These are phyloP conservation scores for Hiodon alosoides DNA, from an alignment of 2,113 vertebrate genomes.

Conservation along the genomic window DNA sequence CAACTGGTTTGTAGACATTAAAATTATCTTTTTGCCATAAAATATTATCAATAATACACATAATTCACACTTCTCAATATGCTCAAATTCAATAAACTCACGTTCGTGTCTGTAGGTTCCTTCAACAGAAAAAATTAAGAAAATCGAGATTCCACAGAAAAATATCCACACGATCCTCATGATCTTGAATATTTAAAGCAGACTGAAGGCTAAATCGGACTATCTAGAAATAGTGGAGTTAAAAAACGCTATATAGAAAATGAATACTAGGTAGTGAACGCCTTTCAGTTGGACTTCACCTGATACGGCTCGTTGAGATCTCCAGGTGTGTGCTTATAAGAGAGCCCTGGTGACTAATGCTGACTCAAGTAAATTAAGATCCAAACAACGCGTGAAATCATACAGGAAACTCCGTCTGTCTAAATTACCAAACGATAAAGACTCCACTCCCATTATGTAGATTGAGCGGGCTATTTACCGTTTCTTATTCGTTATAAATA, in stretches of 20 bases:
- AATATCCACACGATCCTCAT: slow-evolving; percentile 44
- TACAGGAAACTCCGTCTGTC: neutral
- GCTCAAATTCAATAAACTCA: slow-evolving; percentile 5
- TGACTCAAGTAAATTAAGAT: slow-evolving; percentile 16
- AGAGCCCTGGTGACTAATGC: slow-evolving; percentile 13
- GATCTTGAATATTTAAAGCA: neutral
- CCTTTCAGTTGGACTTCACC: neutral
- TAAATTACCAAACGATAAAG: neutral
- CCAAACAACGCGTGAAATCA: neutral
- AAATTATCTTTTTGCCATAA: neutral
- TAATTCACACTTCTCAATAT: neutral
- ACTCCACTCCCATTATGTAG: neutral
- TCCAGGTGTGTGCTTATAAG: slow-evolving; percentile 15
- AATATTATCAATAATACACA: neutral
- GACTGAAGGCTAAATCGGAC: neutral
- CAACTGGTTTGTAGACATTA: neutral
- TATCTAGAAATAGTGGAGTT: neutral
- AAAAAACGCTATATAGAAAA: neutral
- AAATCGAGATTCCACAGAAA: slow-evolving; percentile 30
- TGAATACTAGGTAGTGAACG: neutral
- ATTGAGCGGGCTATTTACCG: too few relatives aligned
- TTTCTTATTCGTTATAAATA: too few relatives aligned
- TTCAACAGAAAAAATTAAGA: slow-evolving; percentile 29
- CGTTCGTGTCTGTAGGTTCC: slow-evolving; percentile 37
- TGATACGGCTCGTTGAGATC: neutral